Base-by-base conservation (phyloP, 2,113 vertebrate genomes). In the Festucalex cinctus region DNA sequence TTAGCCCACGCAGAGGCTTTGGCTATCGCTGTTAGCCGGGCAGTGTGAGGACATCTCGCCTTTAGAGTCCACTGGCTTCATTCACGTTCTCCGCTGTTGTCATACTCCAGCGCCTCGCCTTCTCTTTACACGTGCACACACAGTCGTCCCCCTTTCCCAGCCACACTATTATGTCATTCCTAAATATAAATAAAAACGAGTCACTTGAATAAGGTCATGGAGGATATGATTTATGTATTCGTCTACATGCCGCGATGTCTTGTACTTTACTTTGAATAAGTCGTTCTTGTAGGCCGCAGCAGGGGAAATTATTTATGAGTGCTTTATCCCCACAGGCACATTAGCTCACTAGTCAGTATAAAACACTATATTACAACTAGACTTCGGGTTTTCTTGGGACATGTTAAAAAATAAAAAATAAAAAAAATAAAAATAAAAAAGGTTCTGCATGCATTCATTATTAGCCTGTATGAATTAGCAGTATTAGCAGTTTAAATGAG, bases 251-350 rank as follows among this genome's bases (percentile, higher is more conserved):
- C 0, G 6, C 62, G 49, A 72, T 69, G 66, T 71, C 73, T 83
- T 78, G 72, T 76, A 66, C 76, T 77, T 69, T 65, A 75, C 63
- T 82, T 81, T 66, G 75, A 79, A 71, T 76, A 66, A 80, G 17
- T 73, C 60, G 0, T 67, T 70, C 68, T 48, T 8, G 14, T 68
- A n/a, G 1, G 51, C 70, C n/a, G 3, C 67, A 54, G 63, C 48
- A 62, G 10, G 26, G 63, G 75, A 74, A 86, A 83, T 85, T 73
- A 85, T 89, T 83, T 53, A 86, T 88, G 83, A 84, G 62, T 5
- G 22, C 74, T 78, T 81, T 53, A 28, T 69, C 60, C 76, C 68
- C 60, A 37, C 46, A 65, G 53, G 62, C 51, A 28, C 66, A 67
- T 68, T 22, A 61, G 32, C 59, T 44, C 43, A 51, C 61, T 22